Base-by-base conservation (phyloP, 2,888 invertebrate genomes). In the Steinernema hermaphroditum region DNA sequence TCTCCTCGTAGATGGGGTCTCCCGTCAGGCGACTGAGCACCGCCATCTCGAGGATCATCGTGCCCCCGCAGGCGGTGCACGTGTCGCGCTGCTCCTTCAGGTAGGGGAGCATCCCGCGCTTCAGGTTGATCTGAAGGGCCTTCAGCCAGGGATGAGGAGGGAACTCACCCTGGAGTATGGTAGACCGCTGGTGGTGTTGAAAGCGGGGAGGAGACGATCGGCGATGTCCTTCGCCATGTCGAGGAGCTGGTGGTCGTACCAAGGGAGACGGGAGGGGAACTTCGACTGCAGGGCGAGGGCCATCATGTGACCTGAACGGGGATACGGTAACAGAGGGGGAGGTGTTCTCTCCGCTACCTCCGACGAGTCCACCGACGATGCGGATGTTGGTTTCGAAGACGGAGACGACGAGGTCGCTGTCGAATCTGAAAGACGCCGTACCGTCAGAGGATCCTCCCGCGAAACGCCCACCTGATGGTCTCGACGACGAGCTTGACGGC, bases 331-430 rank as follows among this genome's bases (percentile, higher is more conserved):
- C 9, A 29, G 14, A 0, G 43, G 4, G 6, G 37, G 2, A 27
- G 9, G 68, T 27, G 29, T 41, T 62, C n/a, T 62, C 27, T n/a
- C 12, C 4, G 69, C 16, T 32, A 80, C 83, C 83, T 50, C 90
- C 90, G 88, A 94, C 77, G 12, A 86, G 73, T 12, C 84, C 86
- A 92, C 97, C 97, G n/a, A 98, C 89, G 89, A 98, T 92, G 81
- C 97, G 90, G 82, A 98, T 98, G 88, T 97, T 98, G 9, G 96
- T 96, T 89, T 98, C 97, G 88, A 98, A 98, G 2, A 98, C 94
- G 0, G 96, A 96, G 9, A 98, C 96, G 71, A 94, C 91, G 75
- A 96, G 91, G 88, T 98, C 95, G 80, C 91, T 92, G 87, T 98
- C 94, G 88, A 98, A 97, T 72, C 91, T 91, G 9, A 78, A 76